phyloP scores from a whole-genome alignment of 92 coral and sea anemone genomes.

The Porites lobata region DNA sequence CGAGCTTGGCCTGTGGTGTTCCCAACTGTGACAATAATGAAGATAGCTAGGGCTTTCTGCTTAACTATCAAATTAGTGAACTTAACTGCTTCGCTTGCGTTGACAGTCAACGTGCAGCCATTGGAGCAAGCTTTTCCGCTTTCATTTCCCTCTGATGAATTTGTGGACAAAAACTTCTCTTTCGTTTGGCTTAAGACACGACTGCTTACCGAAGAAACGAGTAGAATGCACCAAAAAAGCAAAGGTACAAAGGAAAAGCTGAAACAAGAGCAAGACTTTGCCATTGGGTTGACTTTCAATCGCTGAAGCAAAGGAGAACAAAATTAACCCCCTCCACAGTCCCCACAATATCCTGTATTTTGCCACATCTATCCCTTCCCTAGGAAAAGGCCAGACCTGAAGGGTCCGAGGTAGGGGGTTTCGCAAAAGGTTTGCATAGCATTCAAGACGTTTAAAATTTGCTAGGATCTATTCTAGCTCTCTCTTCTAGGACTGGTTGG shows the following conservation, averaged over 20 bases:
- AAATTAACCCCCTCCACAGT: too few relatives aligned
- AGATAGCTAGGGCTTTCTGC: constrained; percentile 77
- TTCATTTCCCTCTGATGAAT: not conserved
- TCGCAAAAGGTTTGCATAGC: not conserved
- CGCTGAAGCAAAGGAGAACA: too few relatives aligned
- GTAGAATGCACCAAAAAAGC: not conserved
- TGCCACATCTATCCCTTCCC: not conserved
- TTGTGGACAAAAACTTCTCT: not conserved
- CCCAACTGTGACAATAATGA: constrained; percentile 72
- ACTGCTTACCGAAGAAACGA: not conserved
- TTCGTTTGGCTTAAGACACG: not conserved
- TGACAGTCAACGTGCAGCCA: constrained; percentile 13
- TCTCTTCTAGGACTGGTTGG: too few relatives aligned
- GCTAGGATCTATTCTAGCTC: too few relatives aligned
- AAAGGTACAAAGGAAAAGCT: not conserved
- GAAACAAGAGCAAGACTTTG: not conserved
- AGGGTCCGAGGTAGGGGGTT: not conserved
- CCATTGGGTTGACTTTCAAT: not conserved
- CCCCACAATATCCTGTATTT: too few relatives aligned
- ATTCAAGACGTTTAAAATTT: not conserved
- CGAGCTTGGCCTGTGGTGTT: constrained; percentile 26
- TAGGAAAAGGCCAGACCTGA: too few relatives aligned
- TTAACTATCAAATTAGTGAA: constrained; percentile 44
- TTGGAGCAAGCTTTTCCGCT: constrained; percentile 10
- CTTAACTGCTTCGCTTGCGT: not conserved